Base-by-base conservation (phyloP, 2,113 vertebrate genomes). In the Upupa epops region DNA sequence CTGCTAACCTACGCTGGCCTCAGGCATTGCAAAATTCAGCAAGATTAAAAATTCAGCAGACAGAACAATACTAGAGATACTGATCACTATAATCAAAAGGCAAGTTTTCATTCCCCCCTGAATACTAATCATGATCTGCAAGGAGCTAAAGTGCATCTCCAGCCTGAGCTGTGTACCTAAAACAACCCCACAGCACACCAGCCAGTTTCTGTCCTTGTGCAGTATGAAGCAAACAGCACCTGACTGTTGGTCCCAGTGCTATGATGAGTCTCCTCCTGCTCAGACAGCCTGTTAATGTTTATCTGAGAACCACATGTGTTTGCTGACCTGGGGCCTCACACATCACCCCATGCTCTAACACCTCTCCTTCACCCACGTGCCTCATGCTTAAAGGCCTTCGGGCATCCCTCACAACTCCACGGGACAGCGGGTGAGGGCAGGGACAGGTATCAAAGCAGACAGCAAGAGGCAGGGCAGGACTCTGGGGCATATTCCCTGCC, bases 371-470 rank as follows among this genome's bases (percentile, higher is more conserved):
- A 46, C 63, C 42, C 52, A 17, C 51, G 40, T 2, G 24, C 37
- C 13, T 54, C 21, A 2, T 1, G 0, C n/a, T 18, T 20, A 17
- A 2, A 11, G 54, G 24, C 2, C 24, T 29, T 5, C 0, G 8
- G 37, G 55, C 15, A 1, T 25, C 4, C 40, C 36, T 65, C 82
- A 49, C 31, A 31, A 9, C 28, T 2, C 29, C 20, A 42, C 11
- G 2, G 5, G 42, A n/a, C 71, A 40, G 65, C 2, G 2, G 64
- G 40, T 1, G 46, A 63, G 77, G 60, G 42, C 66, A 42, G 7
- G 0, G 58, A 26, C 16, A 11, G 36, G 64, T 20, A 26, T 24
- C 36, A 25, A 21, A 83, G 72, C 34, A 16, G 9, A 11, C 17
- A 9, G 37, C 1, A 3, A 26, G 49, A 22, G 19, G 42, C 46